These are phyloP conservation scores for Meriones unguiculatus DNA, from an alignment of 2,113 vertebrate genomes.

Conservation along the genomic window DNA sequence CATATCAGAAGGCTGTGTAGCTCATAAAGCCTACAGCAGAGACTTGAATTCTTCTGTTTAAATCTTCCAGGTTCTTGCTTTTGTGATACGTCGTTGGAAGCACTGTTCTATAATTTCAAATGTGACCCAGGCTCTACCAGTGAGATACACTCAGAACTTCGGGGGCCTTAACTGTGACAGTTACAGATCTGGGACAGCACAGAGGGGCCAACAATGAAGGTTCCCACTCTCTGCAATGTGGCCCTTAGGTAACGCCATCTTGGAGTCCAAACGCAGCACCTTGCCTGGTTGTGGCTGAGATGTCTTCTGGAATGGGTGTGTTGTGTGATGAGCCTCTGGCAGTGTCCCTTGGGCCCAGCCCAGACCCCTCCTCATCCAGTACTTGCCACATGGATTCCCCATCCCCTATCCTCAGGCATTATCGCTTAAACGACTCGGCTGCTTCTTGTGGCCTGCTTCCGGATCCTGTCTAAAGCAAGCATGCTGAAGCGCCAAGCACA, in stretches of 20 bases:
- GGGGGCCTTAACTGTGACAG: background rate
- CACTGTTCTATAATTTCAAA: background rate
- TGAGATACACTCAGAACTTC: conserved; percentile 15
- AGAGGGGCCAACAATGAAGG: background rate
- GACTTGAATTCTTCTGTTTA: conserved; percentile 7
- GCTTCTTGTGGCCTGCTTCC: background rate
- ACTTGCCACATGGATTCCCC: background rate
- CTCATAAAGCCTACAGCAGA: conserved; percentile 14
- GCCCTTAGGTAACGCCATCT: background rate
- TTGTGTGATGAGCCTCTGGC: background rate
- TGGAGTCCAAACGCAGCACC: background rate
- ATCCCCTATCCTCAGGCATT: background rate
- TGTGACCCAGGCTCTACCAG: background rate
- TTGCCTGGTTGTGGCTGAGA: background rate
- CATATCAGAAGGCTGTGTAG: background rate
- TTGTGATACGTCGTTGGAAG: background rate
- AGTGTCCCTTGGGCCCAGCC: background rate
- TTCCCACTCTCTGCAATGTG: background rate
- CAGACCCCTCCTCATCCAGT: background rate
- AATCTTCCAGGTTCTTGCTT: conserved; percentile 7
- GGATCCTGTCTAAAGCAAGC: conserved; percentile 12
- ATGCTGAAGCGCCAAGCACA: background rate
- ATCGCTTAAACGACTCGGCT: background rate
- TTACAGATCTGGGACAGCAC: background rate
- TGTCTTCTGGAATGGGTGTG: background rate